These are phyloP conservation scores for Vandiemenella viatica DNA, from an alignment of 2,888 invertebrate species.

Conservation along the genomic window DNA sequence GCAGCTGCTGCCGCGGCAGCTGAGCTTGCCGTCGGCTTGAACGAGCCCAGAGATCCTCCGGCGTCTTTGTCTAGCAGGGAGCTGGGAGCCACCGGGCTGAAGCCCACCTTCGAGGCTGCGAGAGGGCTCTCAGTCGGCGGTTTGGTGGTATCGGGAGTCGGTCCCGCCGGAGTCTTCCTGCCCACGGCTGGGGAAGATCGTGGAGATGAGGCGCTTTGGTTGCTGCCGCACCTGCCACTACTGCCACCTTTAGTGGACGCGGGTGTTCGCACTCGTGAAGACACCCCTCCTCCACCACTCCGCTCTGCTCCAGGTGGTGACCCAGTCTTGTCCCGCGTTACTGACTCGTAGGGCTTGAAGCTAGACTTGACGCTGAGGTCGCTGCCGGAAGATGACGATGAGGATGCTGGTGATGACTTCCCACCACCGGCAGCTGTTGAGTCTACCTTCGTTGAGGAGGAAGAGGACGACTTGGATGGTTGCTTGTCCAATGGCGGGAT, in stretches of 20 bases:
- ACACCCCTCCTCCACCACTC: constrained; percentile 25
- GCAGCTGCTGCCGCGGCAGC: too few relatives aligned
- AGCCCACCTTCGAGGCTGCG: constrained; percentile 38
- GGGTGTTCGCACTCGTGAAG: constrained; percentile 13
- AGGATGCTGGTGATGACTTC: constrained; percentile 37
- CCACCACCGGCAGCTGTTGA: constrained; percentile 32
- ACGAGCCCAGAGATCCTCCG: constrained; percentile 43
- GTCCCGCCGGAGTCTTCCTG: constrained; percentile 40
- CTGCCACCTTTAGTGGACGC: constrained; percentile 6
- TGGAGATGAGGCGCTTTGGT: constrained; percentile 59
- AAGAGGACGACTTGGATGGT: constrained; percentile 26
- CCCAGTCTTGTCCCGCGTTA: constrained; percentile 49
- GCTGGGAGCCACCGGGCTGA: constrained; percentile 34
- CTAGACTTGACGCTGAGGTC: constrained; percentile 36
- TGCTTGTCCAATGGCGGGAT: constrained; percentile 59
- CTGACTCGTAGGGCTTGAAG: constrained; percentile 65
- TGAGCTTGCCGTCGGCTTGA: constrained; percentile 38
- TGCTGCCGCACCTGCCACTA: constrained; percentile 49
- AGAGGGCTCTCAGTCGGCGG: too few relatives aligned
- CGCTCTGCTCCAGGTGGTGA: constrained; percentile 47
- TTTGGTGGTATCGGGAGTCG: constrained; percentile 25
- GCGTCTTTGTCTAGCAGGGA: constrained; percentile 46
- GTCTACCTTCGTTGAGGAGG: too few relatives aligned
- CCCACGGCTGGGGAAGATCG: constrained; percentile 40
- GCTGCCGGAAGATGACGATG: constrained; percentile 36